phyloP scores from a whole-genome alignment of 1,140 invertebrate species.

The Orchesella cincta region DNA sequence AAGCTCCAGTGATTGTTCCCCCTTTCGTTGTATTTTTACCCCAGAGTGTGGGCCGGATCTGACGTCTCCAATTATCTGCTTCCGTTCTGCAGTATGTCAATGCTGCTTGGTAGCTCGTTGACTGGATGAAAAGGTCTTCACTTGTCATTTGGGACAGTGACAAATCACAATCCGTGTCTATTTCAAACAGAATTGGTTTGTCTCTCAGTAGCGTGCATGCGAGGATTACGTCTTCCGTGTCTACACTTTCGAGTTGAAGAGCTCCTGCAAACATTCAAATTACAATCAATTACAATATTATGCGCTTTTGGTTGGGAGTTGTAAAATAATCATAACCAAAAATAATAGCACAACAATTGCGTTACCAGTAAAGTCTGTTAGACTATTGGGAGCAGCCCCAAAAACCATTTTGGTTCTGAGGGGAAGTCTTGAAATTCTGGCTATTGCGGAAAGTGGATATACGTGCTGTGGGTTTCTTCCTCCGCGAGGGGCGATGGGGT shows the following conservation, averaged over 20 bases:
- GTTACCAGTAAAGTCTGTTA: constrained; percentile 55
- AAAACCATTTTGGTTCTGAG: constrained; percentile 54
- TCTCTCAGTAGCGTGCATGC: constrained; percentile 56
- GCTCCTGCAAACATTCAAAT: constrained; percentile 51
- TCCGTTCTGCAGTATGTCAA: constrained; percentile 47
- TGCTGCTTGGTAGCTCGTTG: constrained; percentile 49
- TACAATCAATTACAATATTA: constrained; percentile 15
- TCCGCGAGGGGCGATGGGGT: constrained; percentile 53
- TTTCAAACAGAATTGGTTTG: constrained; percentile 55
- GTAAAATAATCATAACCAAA: too few relatives aligned
- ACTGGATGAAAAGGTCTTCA: constrained; percentile 51
- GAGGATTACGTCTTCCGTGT: constrained; percentile 55
- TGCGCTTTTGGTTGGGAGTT: too few relatives aligned
- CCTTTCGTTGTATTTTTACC: constrained; percentile 4
- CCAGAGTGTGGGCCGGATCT: constrained; percentile 44
- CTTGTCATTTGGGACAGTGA: constrained; percentile 51
- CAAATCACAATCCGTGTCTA: constrained; percentile 55
- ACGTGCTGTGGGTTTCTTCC: constrained; percentile 54
- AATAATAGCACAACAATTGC: neutral
- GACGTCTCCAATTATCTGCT: constrained; percentile 50
- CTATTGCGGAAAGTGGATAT: constrained; percentile 54
- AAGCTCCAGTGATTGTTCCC: constrained; percentile 39
- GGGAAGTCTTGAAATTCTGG: constrained; percentile 53
- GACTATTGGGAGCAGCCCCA: constrained; percentile 53
- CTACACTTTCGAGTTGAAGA: constrained; percentile 53